Base-by-base conservation (phyloP, 2,797 vertebrate genomes). In the Nannoperca australis region DNA sequence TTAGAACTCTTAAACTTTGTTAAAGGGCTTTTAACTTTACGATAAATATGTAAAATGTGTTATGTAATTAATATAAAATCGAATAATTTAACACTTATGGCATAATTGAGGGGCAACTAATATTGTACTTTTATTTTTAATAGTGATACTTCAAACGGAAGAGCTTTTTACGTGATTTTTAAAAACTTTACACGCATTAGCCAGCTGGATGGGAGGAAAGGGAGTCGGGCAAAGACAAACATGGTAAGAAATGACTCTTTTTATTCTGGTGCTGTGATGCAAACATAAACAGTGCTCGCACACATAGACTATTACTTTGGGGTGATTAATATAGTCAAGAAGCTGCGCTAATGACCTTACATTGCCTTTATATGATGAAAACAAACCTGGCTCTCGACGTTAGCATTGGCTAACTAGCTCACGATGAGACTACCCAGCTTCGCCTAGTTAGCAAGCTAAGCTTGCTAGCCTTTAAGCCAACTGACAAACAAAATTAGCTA, bases 191-290 rank as follows among this genome's bases (percentile, higher is more conserved):
- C 79, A 7, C 3, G 64, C 71, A 51, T 76, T 87, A 94, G 92
- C 94, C 85, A 94, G 91, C 92, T 93, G 89, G 85, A 93, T 94
- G 95, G 94, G 91, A 94, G 93, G 82, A 93, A 92, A 93, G 91
- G 86, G 91, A 93, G 94, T 91, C 94, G 82, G 89, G 92, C 89
- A 85, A 90, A 94, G 91, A 95, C 94, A 95, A 96, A 96, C 93
- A 96, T 96, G 95, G 95, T 95, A 85, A 94, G 91, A 88, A 84
- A 88, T 80, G 7, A 69, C 61, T 76, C n/a, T 65, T 71, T 63
- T 42, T 65, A 44, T 63, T 38, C 14, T 60, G 14, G 1, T 82
- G 51, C 14, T 4, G 2, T 2, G 14, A 18, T 60, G 15, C 6
- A 63, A 77, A 65, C 47, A 18, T 14, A 56, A 49, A 30, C 27